Percentiles rank a stretch among this genome's conserved stretches.
These are phyloP conservation scores for Heliconius erato DNA, from an alignment of 2,888 invertebrate species.

Conservation along the genomic window DNA sequence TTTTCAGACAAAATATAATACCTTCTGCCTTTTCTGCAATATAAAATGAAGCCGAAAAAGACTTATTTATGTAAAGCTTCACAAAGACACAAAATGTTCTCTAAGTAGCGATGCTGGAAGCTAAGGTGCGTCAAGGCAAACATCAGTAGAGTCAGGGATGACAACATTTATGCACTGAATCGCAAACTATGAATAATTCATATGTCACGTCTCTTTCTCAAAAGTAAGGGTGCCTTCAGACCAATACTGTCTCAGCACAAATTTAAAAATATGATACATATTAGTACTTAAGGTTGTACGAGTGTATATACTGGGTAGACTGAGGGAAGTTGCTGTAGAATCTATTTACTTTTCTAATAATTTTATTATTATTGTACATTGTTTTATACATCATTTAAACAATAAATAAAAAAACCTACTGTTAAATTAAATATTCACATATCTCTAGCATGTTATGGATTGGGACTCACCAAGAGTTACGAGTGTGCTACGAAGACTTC, in stretches of 20 bases:
- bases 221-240: conserved; percentile 8
- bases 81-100: not conserved
- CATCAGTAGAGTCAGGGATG: conserved; percentile 53
- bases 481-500: not conserved
- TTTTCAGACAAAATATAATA: too few relatives aligned
- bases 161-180: conserved; percentile 63
- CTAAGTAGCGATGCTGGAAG: conserved; percentile 1
- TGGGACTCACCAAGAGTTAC: not conserved
- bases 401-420: too few relatives aligned
- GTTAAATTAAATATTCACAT: not conserved
- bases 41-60: not conserved
- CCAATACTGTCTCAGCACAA: not conserved
- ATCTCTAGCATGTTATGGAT: not conserved
- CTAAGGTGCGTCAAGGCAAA: conserved; percentile 30
- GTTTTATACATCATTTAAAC: too few relatives aligned
- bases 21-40: not conserved
- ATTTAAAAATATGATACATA: not conserved
- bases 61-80: conserved; percentile 1
- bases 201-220: conserved; percentile 51
- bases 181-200: conserved; percentile 68
- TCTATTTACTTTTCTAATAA: too few relatives aligned
- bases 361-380: too few relatives aligned
- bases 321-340: too few relatives aligned
- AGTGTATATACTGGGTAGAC: not conserved
- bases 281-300: not conserved